Conservation (phyloP, 2,113 vertebrate species). For the Gymnocephalus cernua region DNA sequence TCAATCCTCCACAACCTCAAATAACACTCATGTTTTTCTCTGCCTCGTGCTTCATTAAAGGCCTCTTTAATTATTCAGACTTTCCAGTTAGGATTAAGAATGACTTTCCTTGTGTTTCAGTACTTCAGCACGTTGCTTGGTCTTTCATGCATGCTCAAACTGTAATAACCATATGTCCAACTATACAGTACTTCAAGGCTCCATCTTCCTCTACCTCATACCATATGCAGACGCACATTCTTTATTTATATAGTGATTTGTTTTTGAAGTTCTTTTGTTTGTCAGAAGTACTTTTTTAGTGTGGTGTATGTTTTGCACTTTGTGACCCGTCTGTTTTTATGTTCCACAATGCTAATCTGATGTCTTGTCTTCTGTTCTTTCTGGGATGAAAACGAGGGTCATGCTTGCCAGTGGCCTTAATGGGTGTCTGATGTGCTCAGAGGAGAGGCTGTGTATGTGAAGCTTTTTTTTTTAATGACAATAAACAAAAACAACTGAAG, state of each 20-base stretch:
- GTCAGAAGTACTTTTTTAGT: conserved; percentile 28
- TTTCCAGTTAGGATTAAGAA: neutral
- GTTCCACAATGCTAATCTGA: conserved; percentile 27
- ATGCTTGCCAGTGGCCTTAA: conserved; percentile 38
- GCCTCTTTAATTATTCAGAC: neutral
- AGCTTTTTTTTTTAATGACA: conserved; percentile 46
- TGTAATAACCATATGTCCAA: conserved; percentile 8
- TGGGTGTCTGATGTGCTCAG: conserved; percentile 51
- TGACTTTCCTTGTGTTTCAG: neutral
- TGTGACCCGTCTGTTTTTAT: conserved; percentile 23
- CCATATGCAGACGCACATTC: conserved; percentile 59
- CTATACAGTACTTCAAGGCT: conserved; percentile 39
- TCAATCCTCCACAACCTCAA: conserved; percentile 90
- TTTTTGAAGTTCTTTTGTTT: conserved; percentile 46
- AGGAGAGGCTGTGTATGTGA: conserved; percentile 37
- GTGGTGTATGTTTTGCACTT: conserved; percentile 32
- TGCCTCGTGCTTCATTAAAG: neutral
- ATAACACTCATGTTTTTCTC: conserved; percentile 38
- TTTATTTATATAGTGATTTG: conserved; percentile 15
- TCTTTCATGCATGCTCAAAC: conserved; percentile 12
- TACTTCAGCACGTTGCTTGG: neutral
- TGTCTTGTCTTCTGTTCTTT: conserved; percentile 22
- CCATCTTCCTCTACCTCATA: conserved; percentile 86
- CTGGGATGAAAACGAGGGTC: conserved; percentile 33
- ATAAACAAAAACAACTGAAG: conserved; percentile 64